Base-by-base conservation (phyloP, 2,113 vertebrate species). In the Hemibagrus wyckioides region DNA sequence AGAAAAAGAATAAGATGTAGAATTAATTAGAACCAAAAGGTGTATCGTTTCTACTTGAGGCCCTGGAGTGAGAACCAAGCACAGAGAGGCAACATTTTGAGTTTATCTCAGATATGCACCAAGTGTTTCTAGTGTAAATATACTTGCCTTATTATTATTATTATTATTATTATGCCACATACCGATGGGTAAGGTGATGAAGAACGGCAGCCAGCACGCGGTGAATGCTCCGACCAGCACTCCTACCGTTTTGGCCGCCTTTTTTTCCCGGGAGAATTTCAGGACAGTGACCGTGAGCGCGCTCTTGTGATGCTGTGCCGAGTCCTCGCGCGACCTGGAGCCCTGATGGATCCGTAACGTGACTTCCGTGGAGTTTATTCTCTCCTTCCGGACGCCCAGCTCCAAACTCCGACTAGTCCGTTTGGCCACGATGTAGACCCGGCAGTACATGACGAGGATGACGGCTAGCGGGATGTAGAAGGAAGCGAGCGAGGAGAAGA, bases 401-500 rank as follows among this genome's bases (percentile, higher is more conserved):
- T 99, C 97, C 91, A 99, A 93, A 92, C 98, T 99, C 94, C 96
- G 97, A 19, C 97, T 99, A 92, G 97, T 99, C 92, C 97, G 95
- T 92, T 99, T 99, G 92, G 98, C 98, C 30, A 99, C 98, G 5
- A 99, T 91, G 90, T 99, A 99, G 67, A 99, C 98, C 0, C 97
- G 96, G 90, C 96, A 97, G 93, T 99, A 99, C 98, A 99, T 99
- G 86, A 95, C 96, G 5, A 99, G 94, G 61, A 99, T 99, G 80
- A 99, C 97, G 0, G 96, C 96, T 1, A 99, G 91, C 0, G 98
- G 98, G 91, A 99, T 99, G 91, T 98, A 99, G 91, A 99, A 99
- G 81, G 98, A 99, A 28, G 96, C 96, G 92, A 99, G 94, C 19
- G 98, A 99, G 67, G 98, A 99, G 93, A 99, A 99, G 84, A 99